These are phyloP conservation scores for Macaria liturata DNA, from an alignment of 2,888 invertebrate species.

Conservation along the genomic window DNA sequence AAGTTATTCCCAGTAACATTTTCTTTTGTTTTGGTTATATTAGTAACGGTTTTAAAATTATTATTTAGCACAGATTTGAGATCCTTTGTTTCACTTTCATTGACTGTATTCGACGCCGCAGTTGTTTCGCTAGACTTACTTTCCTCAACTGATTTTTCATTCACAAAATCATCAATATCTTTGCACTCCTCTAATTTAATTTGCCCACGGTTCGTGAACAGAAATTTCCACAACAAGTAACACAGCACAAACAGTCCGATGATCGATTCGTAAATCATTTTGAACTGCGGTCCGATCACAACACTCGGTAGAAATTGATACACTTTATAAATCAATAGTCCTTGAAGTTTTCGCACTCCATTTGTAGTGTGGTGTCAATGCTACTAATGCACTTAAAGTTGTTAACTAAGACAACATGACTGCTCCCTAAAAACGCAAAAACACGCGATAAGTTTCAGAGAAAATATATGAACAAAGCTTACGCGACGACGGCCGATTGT, in stretches of 20 bases:
- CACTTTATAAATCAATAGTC: constrained; percentile 42
- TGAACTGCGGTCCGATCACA: constrained; percentile 58
- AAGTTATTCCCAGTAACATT: too few relatives aligned
- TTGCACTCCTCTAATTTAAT: constrained; percentile 29
- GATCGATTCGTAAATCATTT: constrained; percentile 71
- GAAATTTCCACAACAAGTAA: constrained; percentile 68
- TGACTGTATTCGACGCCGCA: not conserved
- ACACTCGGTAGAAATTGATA: constrained; percentile 60
- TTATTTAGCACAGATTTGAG: constrained; percentile 1
- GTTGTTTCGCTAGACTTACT: not conserved
- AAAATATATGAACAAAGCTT: constrained; percentile 39
- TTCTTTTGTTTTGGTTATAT: not conserved
- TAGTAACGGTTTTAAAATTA: not conserved
- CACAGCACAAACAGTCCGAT: constrained; percentile 64
- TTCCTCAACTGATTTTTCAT: constrained; percentile 1
- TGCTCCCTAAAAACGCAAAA: constrained; percentile 29
- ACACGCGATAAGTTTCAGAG: not conserved
- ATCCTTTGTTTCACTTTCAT: not conserved
- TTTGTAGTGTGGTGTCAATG: constrained; percentile 53
- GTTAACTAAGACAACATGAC: constrained; percentile 8
- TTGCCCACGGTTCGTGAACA: constrained; percentile 42
- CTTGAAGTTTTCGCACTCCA: constrained; percentile 56
- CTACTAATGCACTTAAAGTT: constrained; percentile 33
- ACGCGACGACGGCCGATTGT: constrained; percentile 49
- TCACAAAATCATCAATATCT: constrained; percentile 20